These are phyloP conservation scores for Aix galericulata DNA, from an alignment of 2,113 vertebrate genomes.

Conservation along the genomic window DNA sequence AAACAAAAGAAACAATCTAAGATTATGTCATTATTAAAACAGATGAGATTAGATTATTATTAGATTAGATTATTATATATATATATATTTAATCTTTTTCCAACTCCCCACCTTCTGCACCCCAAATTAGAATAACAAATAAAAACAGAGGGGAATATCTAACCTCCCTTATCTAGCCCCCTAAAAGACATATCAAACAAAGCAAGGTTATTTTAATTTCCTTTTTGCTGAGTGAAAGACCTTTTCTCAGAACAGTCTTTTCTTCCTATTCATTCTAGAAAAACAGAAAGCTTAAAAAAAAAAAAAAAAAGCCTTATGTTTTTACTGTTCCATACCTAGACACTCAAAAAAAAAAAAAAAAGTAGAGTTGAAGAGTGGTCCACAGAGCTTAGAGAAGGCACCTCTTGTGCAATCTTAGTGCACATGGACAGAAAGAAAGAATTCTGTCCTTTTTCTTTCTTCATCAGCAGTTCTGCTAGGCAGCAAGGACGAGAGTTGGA, in stretches of 20 bases:
- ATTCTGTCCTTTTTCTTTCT: not conserved
- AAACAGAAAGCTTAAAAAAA: not conserved
- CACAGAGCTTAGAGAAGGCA: not conserved
- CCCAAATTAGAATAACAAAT: not conserved
- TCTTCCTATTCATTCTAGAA: not conserved
- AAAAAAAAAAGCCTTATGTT: too few species aligned
- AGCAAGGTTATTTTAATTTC: not conserved
- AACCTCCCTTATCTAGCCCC: too few species aligned
- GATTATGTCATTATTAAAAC: not conserved
- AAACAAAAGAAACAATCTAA: not conserved
- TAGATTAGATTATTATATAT: not conserved
- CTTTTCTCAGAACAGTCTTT: not conserved
- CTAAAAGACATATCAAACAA: not conserved
- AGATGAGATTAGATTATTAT: not conserved
- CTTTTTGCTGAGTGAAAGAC: not conserved
- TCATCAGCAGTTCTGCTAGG: not conserved
- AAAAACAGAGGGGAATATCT: not conserved
- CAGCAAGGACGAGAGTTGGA: not conserved
- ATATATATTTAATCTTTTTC: not conserved
- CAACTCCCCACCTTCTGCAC: rapidly evolving
- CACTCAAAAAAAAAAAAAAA: not conserved
- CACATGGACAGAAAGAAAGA: not conserved
- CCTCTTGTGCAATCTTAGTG: not conserved
- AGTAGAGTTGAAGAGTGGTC: not conserved
- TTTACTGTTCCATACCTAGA: too few species aligned